Conservation (phyloP, 1,140 invertebrate species). For the Heliconius melpomene region DNA sequence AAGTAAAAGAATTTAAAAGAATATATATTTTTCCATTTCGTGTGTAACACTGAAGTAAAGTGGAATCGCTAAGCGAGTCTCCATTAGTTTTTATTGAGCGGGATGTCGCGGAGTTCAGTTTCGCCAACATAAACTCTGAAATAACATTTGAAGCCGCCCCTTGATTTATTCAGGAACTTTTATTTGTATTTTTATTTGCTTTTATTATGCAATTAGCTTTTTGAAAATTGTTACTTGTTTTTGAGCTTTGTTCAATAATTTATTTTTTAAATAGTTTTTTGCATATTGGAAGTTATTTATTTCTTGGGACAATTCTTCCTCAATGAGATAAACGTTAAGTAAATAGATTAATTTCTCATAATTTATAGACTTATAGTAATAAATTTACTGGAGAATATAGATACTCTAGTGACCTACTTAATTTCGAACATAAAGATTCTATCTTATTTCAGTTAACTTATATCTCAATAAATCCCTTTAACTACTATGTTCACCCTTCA, state of each 20-base stretch:
- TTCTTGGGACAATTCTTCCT: too few relatives aligned
- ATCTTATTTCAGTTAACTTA: conserved; percentile 25
- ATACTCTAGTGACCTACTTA: background rate
- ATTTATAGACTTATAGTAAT: too few relatives aligned
- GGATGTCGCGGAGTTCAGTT: conserved; percentile 44
- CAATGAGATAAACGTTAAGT: background rate
- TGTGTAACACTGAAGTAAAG: conserved; percentile 22
- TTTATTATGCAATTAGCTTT: background rate
- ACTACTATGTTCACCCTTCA: conserved; percentile 74
- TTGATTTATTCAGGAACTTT: conserved; percentile 25
- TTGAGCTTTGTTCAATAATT: background rate
- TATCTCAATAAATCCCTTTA: conserved; percentile 66
- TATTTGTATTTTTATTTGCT: conserved; percentile 34
- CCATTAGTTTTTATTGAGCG: conserved; percentile 66
- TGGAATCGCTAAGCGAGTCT: conserved; percentile 45
- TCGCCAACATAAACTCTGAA: conserved; percentile 50
- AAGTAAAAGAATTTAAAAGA: background rate
- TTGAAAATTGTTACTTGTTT: background rate
- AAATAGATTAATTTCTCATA: background rate
- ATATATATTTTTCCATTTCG: conserved; percentile 12
- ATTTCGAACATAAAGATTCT: background rate
- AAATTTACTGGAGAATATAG: background rate
- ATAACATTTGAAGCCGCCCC: conserved; percentile 48
- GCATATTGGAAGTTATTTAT: background rate
- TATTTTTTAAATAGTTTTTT: background rate